phyloP scores from a whole-genome alignment of 2,888 invertebrate genomes.

The Tinea semifulvella region DNA sequence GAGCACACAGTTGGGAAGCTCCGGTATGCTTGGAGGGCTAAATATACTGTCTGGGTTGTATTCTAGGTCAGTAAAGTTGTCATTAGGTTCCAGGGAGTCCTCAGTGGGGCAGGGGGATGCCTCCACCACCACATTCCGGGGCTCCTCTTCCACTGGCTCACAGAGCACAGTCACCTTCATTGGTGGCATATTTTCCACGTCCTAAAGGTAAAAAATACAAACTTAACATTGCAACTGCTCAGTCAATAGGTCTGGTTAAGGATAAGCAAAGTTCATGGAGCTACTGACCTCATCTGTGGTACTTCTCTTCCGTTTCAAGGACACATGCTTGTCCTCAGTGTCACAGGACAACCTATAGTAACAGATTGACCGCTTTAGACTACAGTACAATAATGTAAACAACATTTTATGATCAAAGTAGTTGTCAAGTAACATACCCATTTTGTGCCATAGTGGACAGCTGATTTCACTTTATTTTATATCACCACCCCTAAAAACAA shows the following conservation, averaged over 20 bases:
- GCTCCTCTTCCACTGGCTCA: constrained; percentile 38
- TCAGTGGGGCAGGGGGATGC: constrained; percentile 56
- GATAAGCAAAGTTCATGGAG: too few species aligned
- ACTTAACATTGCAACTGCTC: background rate
- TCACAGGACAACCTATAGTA: constrained; percentile 38
- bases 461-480: background rate
- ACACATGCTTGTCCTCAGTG: constrained; percentile 41
- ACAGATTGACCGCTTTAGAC: background rate
- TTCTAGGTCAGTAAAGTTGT: constrained; percentile 50
- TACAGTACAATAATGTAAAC: background rate
- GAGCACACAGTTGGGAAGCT: constrained; percentile 48
- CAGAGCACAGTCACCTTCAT: constrained; percentile 36
- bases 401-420: background rate
- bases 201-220: constrained; percentile 27
- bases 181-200: constrained; percentile 59
- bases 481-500: constrained; percentile 2
- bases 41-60: constrained; percentile 57
- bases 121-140: constrained; percentile 51
- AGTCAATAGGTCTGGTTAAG: background rate
- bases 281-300: constrained; percentile 56
- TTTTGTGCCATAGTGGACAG: constrained; percentile 50
- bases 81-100: constrained; percentile 40
- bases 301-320: constrained; percentile 53
- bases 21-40: constrained; percentile 57
- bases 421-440: constrained; percentile 45